phyloP scores from a whole-genome alignment of 2,888 invertebrate genomes.

The Phyllotreta striolata region DNA sequence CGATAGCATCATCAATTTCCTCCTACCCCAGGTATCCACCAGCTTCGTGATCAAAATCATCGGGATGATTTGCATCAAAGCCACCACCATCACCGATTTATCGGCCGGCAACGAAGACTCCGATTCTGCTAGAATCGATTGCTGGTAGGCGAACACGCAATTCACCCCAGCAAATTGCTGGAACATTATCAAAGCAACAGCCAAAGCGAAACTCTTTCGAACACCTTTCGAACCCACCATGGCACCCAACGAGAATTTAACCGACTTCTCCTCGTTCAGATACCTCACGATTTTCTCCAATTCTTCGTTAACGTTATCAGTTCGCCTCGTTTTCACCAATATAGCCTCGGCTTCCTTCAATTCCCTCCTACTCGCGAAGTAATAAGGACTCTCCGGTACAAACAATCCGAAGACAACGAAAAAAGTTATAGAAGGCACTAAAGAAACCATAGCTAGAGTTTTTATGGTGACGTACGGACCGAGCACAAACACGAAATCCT shows the following conservation, averaged over 20 bases:
- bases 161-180: constrained; percentile 70
- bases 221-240: constrained; percentile 35
- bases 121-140: constrained; percentile 69
- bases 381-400: constrained; percentile 48
- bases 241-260: constrained; percentile 28
- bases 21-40: constrained; percentile 79
- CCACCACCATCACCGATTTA: constrained; percentile 78
- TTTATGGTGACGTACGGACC: constrained; percentile 46
- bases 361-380: constrained; percentile 47
- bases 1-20: constrained; percentile 74
- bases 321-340: constrained; percentile 66
- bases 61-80: constrained; percentile 74
- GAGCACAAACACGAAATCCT: constrained; percentile 40
- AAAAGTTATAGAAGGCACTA: constrained; percentile 44
- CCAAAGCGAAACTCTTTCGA: constrained; percentile 56
- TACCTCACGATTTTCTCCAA: constrained; percentile 37
- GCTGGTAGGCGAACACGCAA: constrained; percentile 79
- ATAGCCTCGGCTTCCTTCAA: constrained; percentile 69
- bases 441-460: constrained; percentile 39
- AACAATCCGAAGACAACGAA: constrained; percentile 41
- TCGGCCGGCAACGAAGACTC: constrained; percentile 63
- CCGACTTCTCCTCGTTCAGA: constrained; percentile 36
- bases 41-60: constrained; percentile 75
- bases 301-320: constrained; percentile 41
- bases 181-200: constrained; percentile 51